Base-by-base conservation (phyloP, 1,140 invertebrate species). In the Cryptotermes secundus region DNA sequence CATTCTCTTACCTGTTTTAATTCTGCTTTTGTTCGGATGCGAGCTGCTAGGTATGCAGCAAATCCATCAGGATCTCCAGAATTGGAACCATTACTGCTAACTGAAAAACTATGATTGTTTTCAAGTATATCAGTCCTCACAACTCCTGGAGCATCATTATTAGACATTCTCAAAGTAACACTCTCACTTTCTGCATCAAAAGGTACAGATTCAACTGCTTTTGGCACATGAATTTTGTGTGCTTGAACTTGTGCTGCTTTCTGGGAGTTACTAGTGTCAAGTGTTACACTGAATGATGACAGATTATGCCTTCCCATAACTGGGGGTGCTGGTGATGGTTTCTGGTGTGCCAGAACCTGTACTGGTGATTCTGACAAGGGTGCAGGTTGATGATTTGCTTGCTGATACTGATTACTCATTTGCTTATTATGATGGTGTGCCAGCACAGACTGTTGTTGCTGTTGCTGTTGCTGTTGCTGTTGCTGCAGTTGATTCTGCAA, bases 1-100 rank as follows among this genome's bases (percentile, higher is more conserved):
- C 24, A 26, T 45, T 42, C 72, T 81, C 65, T 83, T 82, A 92
- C 93, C 88, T 95, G 95, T 89, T 96, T 96, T 34, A 96, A 89
- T 90, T 96, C 95, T 4, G 94, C 95, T 90, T 96, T 96, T 4
- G 95, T 96, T 82, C 95, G 91, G 86, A 96, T 96, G 87, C 95
- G 92, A 22, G 95, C 94, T 19, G 94, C 92, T 80, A 95, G 88
- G 81, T 90, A 90, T 34, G 90, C 90, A 86, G 90, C 89, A 24
- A 92, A 86, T 26, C 92, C 92, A 87, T 93, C 92, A 65, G 89
- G 86, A 86, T 91, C 90, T 35, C 83, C 83, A 3, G 83, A 36
- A 19, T 26, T 79, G 31, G 83, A 31, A 34, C 42, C 22, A 45
- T 45, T 72, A 34, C 31, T 36, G n/a, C 35, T 80, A 4, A 80